Evolutionary conservation across 1,140 invertebrate genomes (phyloP).

Genomic region (Diorhabda elongata): DNA sequence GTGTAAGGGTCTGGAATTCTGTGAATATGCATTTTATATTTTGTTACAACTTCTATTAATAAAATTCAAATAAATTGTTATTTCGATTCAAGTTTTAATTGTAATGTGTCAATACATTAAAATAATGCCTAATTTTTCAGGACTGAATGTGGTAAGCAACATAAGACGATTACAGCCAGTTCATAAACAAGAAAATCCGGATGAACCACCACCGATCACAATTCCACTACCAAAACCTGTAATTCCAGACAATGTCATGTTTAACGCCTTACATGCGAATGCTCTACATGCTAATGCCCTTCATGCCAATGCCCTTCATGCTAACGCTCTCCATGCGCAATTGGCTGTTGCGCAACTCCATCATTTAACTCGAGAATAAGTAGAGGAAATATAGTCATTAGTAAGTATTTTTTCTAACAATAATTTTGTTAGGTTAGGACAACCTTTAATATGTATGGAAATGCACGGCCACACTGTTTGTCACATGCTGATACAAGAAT

Average conservation of each 20-base stretch:
- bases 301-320: slow-evolving; percentile 26
- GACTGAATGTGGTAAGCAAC: slow-evolving; percentile 43
- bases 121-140: slow-evolving; percentile 21
- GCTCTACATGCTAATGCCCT: slow-evolving; percentile 11
- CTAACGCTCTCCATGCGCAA: slow-evolving; percentile 28
- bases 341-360: slow-evolving; percentile 8
- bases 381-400: not conserved
- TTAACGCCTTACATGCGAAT: slow-evolving; percentile 26
- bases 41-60: too few species aligned
- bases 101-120: not conserved
- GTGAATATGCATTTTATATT: too few species aligned
- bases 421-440: not conserved
- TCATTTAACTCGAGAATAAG: slow-evolving; percentile 14
- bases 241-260: slow-evolving; percentile 33
- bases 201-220: slow-evolving; percentile 39
- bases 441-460: not conserved
- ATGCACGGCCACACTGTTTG: not conserved
- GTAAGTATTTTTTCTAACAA: not conserved
- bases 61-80: too few species aligned
- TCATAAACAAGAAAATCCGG: slow-evolving; percentile 34
- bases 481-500: too few species aligned
- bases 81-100: too few species aligned
- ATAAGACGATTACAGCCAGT: slow-evolving; percentile 41
- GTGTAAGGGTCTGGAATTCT: too few species aligned
- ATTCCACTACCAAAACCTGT: slow-evolving; percentile 40